A percentile compares a stretch with the other conserved stretches of the same genome.
These are phyloP conservation scores for Galerucella nymphaeae DNA, from an alignment of 2,888 invertebrate species.

Conservation along the genomic window DNA sequence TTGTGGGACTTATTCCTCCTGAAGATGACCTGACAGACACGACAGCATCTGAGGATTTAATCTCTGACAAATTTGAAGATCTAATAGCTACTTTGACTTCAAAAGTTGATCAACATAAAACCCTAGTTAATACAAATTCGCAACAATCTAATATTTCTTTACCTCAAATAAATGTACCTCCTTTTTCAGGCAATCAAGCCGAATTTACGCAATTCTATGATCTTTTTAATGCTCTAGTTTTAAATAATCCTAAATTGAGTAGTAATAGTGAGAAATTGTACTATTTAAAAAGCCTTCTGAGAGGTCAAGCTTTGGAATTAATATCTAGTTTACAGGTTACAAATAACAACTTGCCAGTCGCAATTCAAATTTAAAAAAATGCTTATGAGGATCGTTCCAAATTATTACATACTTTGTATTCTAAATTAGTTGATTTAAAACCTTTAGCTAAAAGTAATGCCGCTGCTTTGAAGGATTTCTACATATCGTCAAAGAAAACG, in stretches of 20 bases:
- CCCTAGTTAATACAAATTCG: neutral
- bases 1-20: conserved; percentile 1
- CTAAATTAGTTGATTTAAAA: conserved; percentile 5
- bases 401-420: conserved; percentile 8
- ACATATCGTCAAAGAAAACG: too few relatives aligned
- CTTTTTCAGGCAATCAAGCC: neutral
- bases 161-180: conserved; percentile 1
- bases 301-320: conserved; percentile 5
- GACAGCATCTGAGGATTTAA: conserved; percentile 4
- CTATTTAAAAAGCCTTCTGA: conserved; percentile 2
- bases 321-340: neutral
- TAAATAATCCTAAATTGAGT: neutral
- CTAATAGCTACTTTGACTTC: conserved; percentile 1
- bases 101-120: too few relatives aligned
- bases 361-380: neutral
- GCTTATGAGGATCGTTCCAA: neutral
- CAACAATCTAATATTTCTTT: conserved; percentile 2
- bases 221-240: conserved; percentile 1
- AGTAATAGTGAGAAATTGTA: conserved; percentile 8
- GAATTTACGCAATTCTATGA: neutral
- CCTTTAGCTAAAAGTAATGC: neutral
- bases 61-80: conserved; percentile 4
- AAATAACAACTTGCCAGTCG: conserved; percentile 1
- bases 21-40: neutral
- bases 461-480: neutral